A percentile compares a stretch with the other conserved stretches of the same genome.
These are phyloP conservation scores for Phalacrocorax brasilianus DNA, from an alignment of 2,113 vertebrate species.

Conservation along the genomic window DNA sequence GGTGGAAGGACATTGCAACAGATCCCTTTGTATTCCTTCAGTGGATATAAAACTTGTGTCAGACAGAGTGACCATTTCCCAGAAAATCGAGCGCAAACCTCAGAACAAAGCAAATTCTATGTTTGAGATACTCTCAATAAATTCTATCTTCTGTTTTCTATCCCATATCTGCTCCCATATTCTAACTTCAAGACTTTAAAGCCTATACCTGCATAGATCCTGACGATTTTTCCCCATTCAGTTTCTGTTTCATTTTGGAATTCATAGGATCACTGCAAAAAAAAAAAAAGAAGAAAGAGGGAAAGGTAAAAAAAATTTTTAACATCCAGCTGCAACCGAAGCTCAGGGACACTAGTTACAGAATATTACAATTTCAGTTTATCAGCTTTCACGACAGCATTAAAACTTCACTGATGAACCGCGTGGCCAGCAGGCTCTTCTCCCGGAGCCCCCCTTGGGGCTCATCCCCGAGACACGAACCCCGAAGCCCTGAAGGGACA, in stretches of 20 bases:
- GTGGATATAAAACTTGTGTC: neutral
- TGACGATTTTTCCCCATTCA: slow-evolving; percentile 7
- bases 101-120: neutral
- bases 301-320: neutral
- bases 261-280: slow-evolving; percentile 54
- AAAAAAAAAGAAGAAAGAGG: neutral
- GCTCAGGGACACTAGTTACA: accelerated
- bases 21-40: neutral
- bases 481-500: neutral
- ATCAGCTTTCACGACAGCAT: accelerated
- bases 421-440: accelerated
- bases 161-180: neutral
- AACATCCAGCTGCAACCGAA: accelerated
- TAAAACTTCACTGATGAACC: accelerated
- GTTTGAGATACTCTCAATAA: neutral
- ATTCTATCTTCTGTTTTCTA: neutral
- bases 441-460: accelerated
- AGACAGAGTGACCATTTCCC: neutral
- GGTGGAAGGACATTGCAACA: neutral
- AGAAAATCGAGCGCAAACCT: accelerated
- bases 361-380: accelerated
- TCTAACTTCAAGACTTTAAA: neutral
- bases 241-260: slow-evolving; percentile 73
- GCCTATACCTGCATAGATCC: slow-evolving; percentile 77
- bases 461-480: accelerated